Conservation (phyloP, 2,113 vertebrate species). For the Malaclemys terrapin region DNA sequence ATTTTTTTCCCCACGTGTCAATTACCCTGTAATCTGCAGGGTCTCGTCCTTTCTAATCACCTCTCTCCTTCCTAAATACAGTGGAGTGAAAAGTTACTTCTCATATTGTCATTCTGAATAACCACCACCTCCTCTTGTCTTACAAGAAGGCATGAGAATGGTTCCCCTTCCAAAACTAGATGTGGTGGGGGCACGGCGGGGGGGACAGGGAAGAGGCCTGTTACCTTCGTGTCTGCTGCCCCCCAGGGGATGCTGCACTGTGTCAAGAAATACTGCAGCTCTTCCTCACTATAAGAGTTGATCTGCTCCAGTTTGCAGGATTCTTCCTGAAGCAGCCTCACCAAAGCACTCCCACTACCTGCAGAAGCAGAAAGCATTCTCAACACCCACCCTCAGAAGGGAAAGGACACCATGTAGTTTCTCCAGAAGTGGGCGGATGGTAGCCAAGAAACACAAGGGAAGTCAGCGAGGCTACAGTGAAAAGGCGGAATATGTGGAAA, state of each 20-base stretch:
- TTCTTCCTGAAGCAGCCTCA: constrained; percentile 91
- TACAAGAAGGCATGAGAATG: background rate
- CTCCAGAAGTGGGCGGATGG: background rate
- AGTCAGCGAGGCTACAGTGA: background rate
- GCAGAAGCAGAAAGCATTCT: constrained; percentile 22
- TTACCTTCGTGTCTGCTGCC: constrained; percentile 84
- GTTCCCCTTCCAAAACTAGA: background rate
- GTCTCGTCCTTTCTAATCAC: background rate
- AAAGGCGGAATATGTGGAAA: background rate
- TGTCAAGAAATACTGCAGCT: constrained; percentile 85
- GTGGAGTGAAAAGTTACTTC: constrained; percentile 21
- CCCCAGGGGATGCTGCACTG: constrained; percentile 81
- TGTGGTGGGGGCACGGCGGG: background rate
- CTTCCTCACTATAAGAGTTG: constrained; percentile 83
- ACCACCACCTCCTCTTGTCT: background rate
- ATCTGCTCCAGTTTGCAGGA: constrained; percentile 86
- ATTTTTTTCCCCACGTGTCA: constrained; percentile 35
- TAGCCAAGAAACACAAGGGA: background rate
- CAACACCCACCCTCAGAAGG: constrained; percentile 6
- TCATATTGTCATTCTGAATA: background rate
- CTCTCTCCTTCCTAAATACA: constrained; percentile 1
- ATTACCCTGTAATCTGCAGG: constrained; percentile 49
- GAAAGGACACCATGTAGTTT: constrained; percentile 34
- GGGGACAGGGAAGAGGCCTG: constrained; percentile 1
- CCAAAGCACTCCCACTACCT: constrained; percentile 90